Evolutionary conservation across 92 coral and sea anemone species (phyloP).

Genomic region (Heliopora coerulea): DNA sequence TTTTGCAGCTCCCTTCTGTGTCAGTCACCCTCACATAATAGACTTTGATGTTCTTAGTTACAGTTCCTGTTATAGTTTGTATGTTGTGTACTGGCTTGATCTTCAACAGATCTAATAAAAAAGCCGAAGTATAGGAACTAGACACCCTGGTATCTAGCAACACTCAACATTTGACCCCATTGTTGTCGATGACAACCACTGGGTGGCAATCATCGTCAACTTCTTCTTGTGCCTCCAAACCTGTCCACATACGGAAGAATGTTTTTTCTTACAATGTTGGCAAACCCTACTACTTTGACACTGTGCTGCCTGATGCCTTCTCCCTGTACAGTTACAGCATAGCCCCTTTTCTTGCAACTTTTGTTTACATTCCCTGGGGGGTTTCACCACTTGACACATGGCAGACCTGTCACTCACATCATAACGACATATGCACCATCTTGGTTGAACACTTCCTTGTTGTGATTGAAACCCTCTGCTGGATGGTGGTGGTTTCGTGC

Average conservation of each 20-base stretch:
- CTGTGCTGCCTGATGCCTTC: constrained; percentile 34
- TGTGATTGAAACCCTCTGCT: constrained; percentile 35
- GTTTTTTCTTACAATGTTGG: constrained; percentile 11
- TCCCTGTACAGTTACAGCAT: constrained; percentile 50
- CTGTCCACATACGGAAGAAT: constrained; percentile 42
- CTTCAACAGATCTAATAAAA: constrained; percentile 15
- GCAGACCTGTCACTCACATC: constrained; percentile 18
- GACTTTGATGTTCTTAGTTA: constrained; percentile 46
- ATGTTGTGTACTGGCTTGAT: constrained; percentile 49
- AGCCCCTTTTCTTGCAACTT: constrained; percentile 38
- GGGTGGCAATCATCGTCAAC: constrained; percentile 45
- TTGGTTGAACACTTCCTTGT: background rate
- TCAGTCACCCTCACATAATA: constrained; percentile 54
- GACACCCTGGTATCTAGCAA: constrained; percentile 39
- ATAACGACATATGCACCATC: background rate
- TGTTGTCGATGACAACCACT: constrained; percentile 38
- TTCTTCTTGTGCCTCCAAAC: background rate
- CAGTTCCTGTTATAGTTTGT: constrained; percentile 50
- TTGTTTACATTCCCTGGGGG: constrained; percentile 32
- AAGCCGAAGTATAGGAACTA: constrained; percentile 37
- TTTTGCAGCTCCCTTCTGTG: constrained; percentile 37
- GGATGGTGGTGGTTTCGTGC: constrained; percentile 27
- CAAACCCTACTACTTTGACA: constrained; percentile 38
- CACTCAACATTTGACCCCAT: constrained; percentile 47
- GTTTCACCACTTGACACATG: constrained; percentile 18